Evolutionary conservation across 2,113 vertebrate species (phyloP), one percentile per base, ranked within the genome.

Genomic region (Tachysurus fulvidraco): DNA sequence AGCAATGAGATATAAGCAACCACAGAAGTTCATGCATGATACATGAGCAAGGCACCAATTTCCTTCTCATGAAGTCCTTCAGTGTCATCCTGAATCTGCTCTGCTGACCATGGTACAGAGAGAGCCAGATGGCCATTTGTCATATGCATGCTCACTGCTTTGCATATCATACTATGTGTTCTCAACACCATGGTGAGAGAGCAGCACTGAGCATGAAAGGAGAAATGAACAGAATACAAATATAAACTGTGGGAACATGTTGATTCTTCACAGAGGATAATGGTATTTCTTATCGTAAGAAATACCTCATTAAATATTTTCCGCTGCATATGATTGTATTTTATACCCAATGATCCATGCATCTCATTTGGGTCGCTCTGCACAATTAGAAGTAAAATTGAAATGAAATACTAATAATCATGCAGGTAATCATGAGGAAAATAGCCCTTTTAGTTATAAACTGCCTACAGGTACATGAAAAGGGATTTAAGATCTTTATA

Each of bases 201-300:
- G 25, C 55, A 25, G 30, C n/a, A 60, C 46, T 11, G 46, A 19
- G 85, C 54, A 71, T 54, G 44, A 62, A 81, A 60, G 59, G 17
- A 92, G 91, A 92, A 94, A 93, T 89, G 92, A 83, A 76, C 36
- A 62, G 82, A 82, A 92, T 36, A 88, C 50, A 23, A 44, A 60
- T 44, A 81, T 41, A 25, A 80, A 80, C 19, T 60, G 36, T 44
- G n/a, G 73, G 11, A 30, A 78, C 2, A 16, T 55, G n/a, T 55
- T 52, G 78, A 81, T 25, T 60, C 55, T 60, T 81, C 30, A 81
- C 11, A 41, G 11, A 1, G 30, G 19, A 21, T 36, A 36, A 36
- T 55, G 54, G 57, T 2, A 55, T 57, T 57, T 9, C 2, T 36
- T 57, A 79, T 4, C 19, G 14, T 0, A 54, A 17, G 30, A 30